phyloP scores from a whole-genome alignment of 2,113 vertebrate genomes.

The Otolemur garnettii region DNA sequence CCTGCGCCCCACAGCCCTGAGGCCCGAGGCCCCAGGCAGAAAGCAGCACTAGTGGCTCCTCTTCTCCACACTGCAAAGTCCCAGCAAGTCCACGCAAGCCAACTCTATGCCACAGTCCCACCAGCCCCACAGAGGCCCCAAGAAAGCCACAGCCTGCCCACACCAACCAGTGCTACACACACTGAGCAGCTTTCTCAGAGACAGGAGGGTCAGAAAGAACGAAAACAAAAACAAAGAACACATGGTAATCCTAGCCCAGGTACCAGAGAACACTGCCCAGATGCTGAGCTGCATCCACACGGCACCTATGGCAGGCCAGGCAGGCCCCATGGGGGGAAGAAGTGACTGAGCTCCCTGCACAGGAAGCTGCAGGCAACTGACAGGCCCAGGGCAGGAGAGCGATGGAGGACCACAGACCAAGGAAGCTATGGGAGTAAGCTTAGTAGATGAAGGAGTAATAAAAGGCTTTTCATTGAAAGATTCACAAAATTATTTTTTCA shows the following conservation, averaged over 20 bases:
- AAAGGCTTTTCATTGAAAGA: neutral
- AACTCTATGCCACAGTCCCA: neutral
- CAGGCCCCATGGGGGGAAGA: conserved; percentile 52
- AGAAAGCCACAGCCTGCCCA: neutral
- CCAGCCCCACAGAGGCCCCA: neutral
- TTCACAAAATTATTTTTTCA: neutral
- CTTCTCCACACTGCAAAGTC: neutral
- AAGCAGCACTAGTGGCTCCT: neutral
- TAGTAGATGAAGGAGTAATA: neutral
- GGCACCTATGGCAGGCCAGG: conserved; percentile 75
- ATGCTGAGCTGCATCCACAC: conserved; percentile 58
- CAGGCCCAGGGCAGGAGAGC: too few relatives aligned
- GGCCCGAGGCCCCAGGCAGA: neutral
- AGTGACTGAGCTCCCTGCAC: too few relatives aligned
- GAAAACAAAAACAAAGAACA: neutral
- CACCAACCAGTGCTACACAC: neutral
- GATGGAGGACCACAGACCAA: conserved; percentile 55
- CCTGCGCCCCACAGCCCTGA: neutral
- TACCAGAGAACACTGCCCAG: neutral
- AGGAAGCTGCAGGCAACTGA: too few relatives aligned
- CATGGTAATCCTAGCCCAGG: neutral
- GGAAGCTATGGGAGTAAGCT: conserved; percentile 55
- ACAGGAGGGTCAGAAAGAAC: neutral
- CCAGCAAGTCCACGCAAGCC: neutral
- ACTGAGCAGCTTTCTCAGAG: neutral